Evolutionary conservation across 2,888 invertebrate genomes (phyloP).

Genomic region (Brachypterus glaber): DNA sequence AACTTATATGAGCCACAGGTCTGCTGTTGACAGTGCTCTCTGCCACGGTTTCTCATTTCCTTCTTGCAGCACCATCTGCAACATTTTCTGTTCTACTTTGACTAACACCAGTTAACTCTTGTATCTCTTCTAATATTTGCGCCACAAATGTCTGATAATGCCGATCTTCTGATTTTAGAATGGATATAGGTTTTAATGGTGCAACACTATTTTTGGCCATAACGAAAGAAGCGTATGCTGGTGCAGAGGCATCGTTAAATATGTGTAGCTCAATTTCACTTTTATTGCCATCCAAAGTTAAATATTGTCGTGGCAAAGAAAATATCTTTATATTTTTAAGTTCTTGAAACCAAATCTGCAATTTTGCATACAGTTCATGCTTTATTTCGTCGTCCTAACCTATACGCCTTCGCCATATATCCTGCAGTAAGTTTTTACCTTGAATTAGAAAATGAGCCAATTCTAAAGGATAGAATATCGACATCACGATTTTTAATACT

Average conservation of each 20-base stretch:
- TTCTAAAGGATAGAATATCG: neutral
- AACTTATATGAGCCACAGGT: no score
- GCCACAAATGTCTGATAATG: slow-evolving; percentile 11
- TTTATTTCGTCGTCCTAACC: neutral
- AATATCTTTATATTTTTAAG: neutral
- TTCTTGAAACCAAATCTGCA: slow-evolving; percentile 3
- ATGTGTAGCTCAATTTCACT: slow-evolving; percentile 12
- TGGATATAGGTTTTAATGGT: no score
- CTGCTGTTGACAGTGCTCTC: no score
- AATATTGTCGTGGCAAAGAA: slow-evolving; percentile 3
- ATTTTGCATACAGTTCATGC: neutral
- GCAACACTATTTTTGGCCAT: slow-evolving; percentile 8
- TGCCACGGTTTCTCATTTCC: slow-evolving; percentile 1
- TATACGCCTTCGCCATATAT: neutral
- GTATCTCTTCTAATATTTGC: slow-evolving; percentile 9
- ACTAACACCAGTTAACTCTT: slow-evolving; percentile 6
- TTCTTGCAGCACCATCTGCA: slow-evolving; percentile 11
- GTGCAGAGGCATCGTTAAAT: slow-evolving; percentile 14
- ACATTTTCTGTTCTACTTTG: slow-evolving; percentile 8
- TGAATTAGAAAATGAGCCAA: slow-evolving; percentile 7
- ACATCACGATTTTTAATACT: slow-evolving; percentile 3
- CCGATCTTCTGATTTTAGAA: slow-evolving; percentile 6
- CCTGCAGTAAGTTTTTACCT: neutral
- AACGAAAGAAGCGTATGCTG: slow-evolving; percentile 13
- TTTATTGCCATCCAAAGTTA: neutral